Base-by-base conservation (phyloP, 2,888 invertebrate genomes). In the Brachynemurus nebulosus region DNA sequence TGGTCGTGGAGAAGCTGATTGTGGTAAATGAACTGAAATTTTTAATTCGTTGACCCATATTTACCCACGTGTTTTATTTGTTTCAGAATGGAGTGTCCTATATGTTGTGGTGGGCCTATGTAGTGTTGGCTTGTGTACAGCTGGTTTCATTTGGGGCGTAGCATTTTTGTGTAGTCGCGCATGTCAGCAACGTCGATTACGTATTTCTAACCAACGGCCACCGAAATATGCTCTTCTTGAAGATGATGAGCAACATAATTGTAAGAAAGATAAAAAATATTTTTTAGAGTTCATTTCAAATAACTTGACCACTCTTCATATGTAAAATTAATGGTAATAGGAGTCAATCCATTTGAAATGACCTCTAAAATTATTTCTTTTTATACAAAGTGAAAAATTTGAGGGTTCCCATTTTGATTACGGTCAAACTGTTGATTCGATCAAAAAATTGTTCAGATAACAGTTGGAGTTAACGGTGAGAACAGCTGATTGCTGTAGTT, bases 31-130 rank as follows among this genome's bases (percentile, higher is more conserved):
- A 16, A 16, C 5, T 34, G 7, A 34, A 34, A 34, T n/a, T 34
- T 12, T 34, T 14, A 6, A 34, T n/a, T 34, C 34, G 5, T 12
- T 6, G n/a, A 12, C 5, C 34, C 5, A 34, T 12, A 7, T 34
- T 34, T 14, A 34, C n/a, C 12, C 34, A 12, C 34, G 6, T 7
- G 8, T 34, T 34, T 34, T 34, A 9, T 17, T 38, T 38, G 18
- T 9, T 19, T 11, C n/a, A 44, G 44, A 44, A 50, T 95, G 95
- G 95, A 92, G 92, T 53, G 84, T 93, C 53, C 72, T 95, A 44
- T 92, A 93, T 66, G 89, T 91, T 33, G 81, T 86, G 53, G 79
- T 93, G 55, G 81, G 80, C 44, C 69, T 80, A 42, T 77, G 78
- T 59, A 67, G 73, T 55, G 60, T 71, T 35, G 64, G 71, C 35